Base-by-base conservation (phyloP, 2,113 vertebrate genomes). In the Heteronetta atricapilla region DNA sequence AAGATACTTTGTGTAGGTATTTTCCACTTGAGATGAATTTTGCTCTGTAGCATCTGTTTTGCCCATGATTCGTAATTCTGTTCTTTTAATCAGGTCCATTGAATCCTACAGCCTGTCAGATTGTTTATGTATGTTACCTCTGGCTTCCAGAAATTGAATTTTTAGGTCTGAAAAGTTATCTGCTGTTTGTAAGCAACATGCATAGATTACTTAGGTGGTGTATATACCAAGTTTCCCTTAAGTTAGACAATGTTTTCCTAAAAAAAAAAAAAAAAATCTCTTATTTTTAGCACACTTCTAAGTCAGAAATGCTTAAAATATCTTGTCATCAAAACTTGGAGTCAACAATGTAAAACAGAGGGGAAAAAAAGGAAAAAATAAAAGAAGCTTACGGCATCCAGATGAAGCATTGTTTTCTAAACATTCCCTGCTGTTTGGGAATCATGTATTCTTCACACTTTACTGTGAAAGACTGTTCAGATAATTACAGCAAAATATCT, bases 241-340 rank as follows among this genome's bases (percentile, higher is more conserved):
- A 90, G 93, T 96, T 90, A 81, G 86, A 74, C 88, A 67, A 33
- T 92, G 69, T 96, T 96, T 94, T 91, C 90, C 86, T 88, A 75
- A 86, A 55, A 7, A 81, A 76, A 60, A 22, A 90, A 70, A 87
- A 53, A 7, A 81, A 76, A 60, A 21, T 92, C 81, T 94, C 89
- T 95, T 94, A 91, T 95, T 96, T 78, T 91, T 95, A 94, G 89
- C n/a, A 44, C 34, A 25, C 95, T 96, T 96, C 89, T 94, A 85
- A 90, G 86, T 95, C 95, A 96, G 79, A 86, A 95, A 89, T 95
- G 88, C 96, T 94, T 93, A 95, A 93, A 94, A 91, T 92, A 92
- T 82, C 93, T 86, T 62, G 68, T 86, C 77, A 94, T 98, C 97
- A 97, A 96, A 97, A 97, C 80, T 79, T 94, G 82, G 78, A 93